Evolutionary conservation across 2,888 invertebrate genomes (phyloP).

Genomic region (Sarcophaga caerulescens): DNA sequence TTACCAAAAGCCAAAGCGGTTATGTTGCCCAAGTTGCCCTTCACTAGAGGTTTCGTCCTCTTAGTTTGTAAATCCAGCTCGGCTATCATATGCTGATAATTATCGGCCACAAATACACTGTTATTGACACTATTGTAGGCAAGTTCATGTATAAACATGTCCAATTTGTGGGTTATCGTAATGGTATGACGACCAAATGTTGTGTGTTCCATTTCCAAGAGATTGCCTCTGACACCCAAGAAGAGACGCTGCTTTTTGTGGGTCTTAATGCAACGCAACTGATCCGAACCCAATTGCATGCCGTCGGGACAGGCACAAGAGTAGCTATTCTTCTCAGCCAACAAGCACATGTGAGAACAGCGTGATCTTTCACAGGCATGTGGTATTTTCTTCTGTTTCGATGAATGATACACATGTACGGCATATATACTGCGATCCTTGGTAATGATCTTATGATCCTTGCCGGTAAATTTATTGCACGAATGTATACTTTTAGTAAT

Average conservation of each 20-base stretch:
- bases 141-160: conserved; percentile 85
- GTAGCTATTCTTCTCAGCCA: conserved; percentile 83
- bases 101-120: conserved; percentile 82
- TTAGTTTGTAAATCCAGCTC: conserved; percentile 78
- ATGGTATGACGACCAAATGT: conserved; percentile 85
- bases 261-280: conserved; percentile 83
- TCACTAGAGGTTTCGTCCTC: conserved; percentile 75
- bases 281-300: conserved; percentile 83
- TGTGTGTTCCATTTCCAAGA: conserved; percentile 86
- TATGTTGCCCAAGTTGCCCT: conserved; percentile 82
- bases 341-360: conserved; percentile 90
- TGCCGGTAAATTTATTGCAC: conserved; percentile 90
- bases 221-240: conserved; percentile 83
- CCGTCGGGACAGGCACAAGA: conserved; percentile 90
- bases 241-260: conserved; percentile 77
- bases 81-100: conserved; percentile 80
- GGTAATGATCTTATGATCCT: conserved; percentile 83
- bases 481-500: conserved; percentile 87
- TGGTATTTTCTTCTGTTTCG: conserved; percentile 82
- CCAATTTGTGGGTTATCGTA: conserved; percentile 81
- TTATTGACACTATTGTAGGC: conserved; percentile 85
- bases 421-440: conserved; percentile 82
- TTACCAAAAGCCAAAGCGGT: conserved; percentile 84
- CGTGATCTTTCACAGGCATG: conserved; percentile 85
- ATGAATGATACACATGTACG: conserved; percentile 89